Conservation (phyloP, 2,888 invertebrate genomes). For the Spilarctia lutea region DNA sequence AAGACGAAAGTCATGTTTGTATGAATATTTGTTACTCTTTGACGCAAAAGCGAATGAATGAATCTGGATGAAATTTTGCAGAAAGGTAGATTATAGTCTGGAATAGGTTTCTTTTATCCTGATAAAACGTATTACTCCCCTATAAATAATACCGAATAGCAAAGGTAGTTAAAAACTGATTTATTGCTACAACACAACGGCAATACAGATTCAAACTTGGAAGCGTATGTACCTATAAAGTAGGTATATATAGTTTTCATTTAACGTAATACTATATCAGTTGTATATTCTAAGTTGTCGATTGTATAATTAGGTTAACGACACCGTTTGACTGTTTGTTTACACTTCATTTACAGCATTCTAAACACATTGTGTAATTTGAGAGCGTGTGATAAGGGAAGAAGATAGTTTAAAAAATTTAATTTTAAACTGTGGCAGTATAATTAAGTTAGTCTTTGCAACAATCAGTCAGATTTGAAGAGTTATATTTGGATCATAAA, state of each 20-base stretch:
- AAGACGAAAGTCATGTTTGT: too few species aligned
- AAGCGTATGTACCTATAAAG: neutral
- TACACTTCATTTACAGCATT: slow-evolving; percentile 12
- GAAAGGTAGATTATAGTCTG: too few species aligned
- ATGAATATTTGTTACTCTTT: too few species aligned
- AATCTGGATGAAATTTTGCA: too few species aligned
- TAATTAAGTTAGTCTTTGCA: neutral
- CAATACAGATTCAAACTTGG: neutral
- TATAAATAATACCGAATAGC: too few species aligned
- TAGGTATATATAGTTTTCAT: neutral
- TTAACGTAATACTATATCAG: slow-evolving; percentile 18
- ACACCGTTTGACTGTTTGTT: slow-evolving; percentile 18
- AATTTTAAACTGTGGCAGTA: neutral
- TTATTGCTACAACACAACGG: neutral
- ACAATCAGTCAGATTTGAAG: neutral
- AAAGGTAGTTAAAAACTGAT: neutral
- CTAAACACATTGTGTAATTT: slow-evolving; percentile 8
- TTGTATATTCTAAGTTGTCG: slow-evolving; percentile 6
- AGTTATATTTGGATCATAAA: neutral
- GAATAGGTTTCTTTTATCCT: too few species aligned
- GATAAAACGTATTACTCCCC: too few species aligned
- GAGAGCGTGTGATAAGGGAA: slow-evolving; percentile 4
- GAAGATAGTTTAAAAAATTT: neutral
- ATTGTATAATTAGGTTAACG: slow-evolving; percentile 25
- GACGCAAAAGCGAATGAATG: too few species aligned